These are phyloP conservation scores for Procavia capensis DNA, from an alignment of 2,113 vertebrate genomes.

Conservation along the genomic window DNA sequence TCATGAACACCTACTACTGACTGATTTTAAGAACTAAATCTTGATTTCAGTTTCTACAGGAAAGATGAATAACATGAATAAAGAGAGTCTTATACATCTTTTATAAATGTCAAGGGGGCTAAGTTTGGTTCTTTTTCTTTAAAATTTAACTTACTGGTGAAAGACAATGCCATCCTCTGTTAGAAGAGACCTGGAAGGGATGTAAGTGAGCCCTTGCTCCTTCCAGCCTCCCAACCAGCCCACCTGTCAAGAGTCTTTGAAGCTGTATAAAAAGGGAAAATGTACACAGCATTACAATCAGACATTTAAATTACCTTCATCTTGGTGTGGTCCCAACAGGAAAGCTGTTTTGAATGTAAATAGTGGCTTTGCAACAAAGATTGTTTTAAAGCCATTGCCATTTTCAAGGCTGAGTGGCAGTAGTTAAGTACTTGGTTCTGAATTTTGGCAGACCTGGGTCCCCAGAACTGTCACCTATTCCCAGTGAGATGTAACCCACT, in stretches of 20 bases:
- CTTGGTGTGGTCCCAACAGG: not conserved
- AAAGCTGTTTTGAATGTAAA: constrained; percentile 13
- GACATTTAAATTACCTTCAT: not conserved
- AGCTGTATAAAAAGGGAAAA: constrained; percentile 31
- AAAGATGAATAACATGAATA: constrained; percentile 68
- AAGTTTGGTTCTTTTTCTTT: constrained; percentile 65
- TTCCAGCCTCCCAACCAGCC: not conserved
- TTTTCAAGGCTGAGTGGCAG: constrained; percentile 21
- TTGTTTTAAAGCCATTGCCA: constrained; percentile 16
- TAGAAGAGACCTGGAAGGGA: constrained; percentile 32
- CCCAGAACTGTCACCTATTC: not conserved
- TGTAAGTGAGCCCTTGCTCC: not conserved
- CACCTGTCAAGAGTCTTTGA: not conserved
- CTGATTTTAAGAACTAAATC: constrained; percentile 68
- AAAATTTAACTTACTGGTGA: constrained; percentile 61
- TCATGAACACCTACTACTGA: constrained; percentile 44
- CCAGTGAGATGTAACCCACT: not conserved
- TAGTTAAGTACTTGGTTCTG: not conserved
- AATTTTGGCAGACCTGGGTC: constrained; percentile 18
- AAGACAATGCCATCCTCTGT: constrained; percentile 7
- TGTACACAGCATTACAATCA: not conserved
- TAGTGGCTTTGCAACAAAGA: constrained; percentile 12
- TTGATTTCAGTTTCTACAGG: constrained; percentile 60
- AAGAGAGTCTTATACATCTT: constrained; percentile 58
- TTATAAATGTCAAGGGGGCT: constrained; percentile 37